Evolutionary conservation across 2,797 vertebrate species (phyloP).

Genomic region (Tachyglossus aculeatus): DNA sequence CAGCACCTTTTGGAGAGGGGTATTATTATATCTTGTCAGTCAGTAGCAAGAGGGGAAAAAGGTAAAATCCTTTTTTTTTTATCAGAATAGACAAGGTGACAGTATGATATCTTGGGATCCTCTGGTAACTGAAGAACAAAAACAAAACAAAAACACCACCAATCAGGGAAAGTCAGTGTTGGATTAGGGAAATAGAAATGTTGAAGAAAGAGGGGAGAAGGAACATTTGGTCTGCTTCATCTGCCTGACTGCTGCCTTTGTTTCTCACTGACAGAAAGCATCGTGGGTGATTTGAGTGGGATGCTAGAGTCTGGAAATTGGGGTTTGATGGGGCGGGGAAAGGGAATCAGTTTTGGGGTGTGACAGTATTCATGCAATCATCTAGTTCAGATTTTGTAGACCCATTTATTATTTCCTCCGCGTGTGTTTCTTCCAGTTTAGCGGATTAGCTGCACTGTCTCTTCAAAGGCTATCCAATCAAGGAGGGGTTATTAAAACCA

Average conservation of each 20-base stretch:
- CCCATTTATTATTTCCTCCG: slow-evolving; percentile 71
- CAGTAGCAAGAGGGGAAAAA: slow-evolving; percentile 8
- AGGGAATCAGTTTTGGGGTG: slow-evolving; percentile 33
- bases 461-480: slow-evolving; percentile 82
- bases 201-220: not conserved
- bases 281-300: slow-evolving; percentile 40
- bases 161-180: slow-evolving; percentile 8
- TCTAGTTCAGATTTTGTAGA: slow-evolving; percentile 65
- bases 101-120: slow-evolving; percentile 16
- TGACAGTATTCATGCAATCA: slow-evolving; percentile 53
- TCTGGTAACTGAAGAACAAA: not conserved
- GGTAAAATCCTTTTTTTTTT: slow-evolving; percentile 1
- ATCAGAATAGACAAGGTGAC: slow-evolving; percentile 56
- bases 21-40: slow-evolving; percentile 67
- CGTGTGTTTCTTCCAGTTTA: slow-evolving; percentile 64
- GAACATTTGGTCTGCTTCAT: not conserved
- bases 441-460: slow-evolving; percentile 72
- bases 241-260: slow-evolving; percentile 20
- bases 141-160: not conserved
- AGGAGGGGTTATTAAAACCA: slow-evolving; percentile 81
- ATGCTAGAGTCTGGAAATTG: too few species aligned
- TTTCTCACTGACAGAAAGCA: not conserved
- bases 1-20: slow-evolving; percentile 62
- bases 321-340: not conserved
- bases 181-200: not conserved